Percentiles rank a stretch among this genome's conserved stretches.
Conservation (phyloP, 1,140 invertebrate species). For the Argopecten irradians region DNA sequence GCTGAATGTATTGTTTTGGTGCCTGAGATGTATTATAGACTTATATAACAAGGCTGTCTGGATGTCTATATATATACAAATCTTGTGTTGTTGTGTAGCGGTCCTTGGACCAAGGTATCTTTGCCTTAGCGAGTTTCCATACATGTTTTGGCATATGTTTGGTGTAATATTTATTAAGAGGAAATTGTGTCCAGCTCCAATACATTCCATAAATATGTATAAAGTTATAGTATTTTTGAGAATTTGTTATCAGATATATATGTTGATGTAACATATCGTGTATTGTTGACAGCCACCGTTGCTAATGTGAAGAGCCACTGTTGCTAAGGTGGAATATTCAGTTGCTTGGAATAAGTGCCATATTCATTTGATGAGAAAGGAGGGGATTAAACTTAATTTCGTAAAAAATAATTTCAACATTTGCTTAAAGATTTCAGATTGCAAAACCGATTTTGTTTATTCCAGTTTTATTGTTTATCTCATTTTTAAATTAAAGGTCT, state of each 20-base stretch:
- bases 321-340: neutral
- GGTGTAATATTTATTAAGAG: neutral
- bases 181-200: slow-evolving; percentile 13
- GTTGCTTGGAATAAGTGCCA: slow-evolving; percentile 20
- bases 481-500: neutral
- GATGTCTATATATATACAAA: slow-evolving; percentile 18
- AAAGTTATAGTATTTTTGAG: slow-evolving; percentile 23
- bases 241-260: slow-evolving; percentile 23
- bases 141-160: neutral
- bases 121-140: neutral
- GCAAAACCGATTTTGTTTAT: neutral
- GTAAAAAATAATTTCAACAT: neutral
- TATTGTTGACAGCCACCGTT: slow-evolving; percentile 8
- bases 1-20: neutral
- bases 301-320: slow-evolving; percentile 11
- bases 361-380: slow-evolving; percentile 10
- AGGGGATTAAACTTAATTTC: neutral
- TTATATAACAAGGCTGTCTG: neutral
- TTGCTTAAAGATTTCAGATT: neutral
- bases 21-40: neutral
- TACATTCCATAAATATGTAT: slow-evolving; percentile 17
- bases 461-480: neutral
- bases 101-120: slow-evolving; percentile 1
- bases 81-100: neutral
- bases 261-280: slow-evolving; percentile 21